A percentile compares a stretch with the other conserved stretches of the same genome.
Conservation (phyloP, 2,797 vertebrate genomes). For the Acanthiza pusilla region DNA sequence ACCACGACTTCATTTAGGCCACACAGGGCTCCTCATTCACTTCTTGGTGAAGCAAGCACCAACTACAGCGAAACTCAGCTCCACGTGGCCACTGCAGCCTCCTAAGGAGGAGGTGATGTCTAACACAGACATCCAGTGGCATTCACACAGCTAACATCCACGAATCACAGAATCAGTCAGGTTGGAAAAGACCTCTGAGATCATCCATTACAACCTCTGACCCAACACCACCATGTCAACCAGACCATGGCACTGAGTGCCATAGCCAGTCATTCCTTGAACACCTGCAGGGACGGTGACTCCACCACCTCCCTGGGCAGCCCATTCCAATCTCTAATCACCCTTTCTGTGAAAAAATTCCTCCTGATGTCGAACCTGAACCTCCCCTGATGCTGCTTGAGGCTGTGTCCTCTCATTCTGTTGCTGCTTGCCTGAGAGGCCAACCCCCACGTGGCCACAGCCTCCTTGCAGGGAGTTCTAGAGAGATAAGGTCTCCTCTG, state of each 20-base stretch:
- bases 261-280: not conserved
- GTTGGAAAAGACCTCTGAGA: not conserved
- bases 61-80: not conserved
- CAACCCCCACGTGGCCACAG: accelerated
- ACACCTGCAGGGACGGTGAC: not conserved
- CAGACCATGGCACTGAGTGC: not conserved
- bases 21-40: not conserved
- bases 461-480: not conserved
- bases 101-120: not conserved
- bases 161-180: not conserved
- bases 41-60: not conserved
- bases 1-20: not conserved
- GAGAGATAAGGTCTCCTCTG: not conserved
- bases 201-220: not conserved
- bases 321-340: not conserved
- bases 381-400: not conserved
- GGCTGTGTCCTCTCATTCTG: not conserved
- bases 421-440: not conserved
- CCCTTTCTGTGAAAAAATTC: not conserved
- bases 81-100: not conserved
- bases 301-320: not conserved
- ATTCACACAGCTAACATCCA: not conserved
- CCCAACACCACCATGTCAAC: not conserved
- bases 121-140: not conserved
- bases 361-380: not conserved